phyloP scores from a whole-genome alignment of 2,888 invertebrate genomes.

The Pandemis heparana region DNA sequence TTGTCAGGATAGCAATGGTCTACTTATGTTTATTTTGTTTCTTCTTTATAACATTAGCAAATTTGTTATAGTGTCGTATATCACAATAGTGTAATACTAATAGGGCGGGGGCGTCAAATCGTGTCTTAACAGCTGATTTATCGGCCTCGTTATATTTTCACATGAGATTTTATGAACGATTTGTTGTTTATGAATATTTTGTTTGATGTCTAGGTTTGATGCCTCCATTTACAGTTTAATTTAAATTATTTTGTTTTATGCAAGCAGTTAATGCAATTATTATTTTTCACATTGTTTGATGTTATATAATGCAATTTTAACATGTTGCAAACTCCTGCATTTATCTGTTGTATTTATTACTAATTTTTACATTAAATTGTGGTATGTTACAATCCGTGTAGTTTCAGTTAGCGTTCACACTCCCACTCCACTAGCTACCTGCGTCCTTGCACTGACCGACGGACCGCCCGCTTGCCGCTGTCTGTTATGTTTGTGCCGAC shows the following conservation, averaged over 20 bases:
- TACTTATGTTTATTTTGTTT: constrained; percentile 84
- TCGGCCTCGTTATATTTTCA: constrained; percentile 81
- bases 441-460: constrained; percentile 43
- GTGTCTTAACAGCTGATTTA: constrained; percentile 72
- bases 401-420: constrained; percentile 81
- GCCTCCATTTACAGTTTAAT: constrained; percentile 84
- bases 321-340: constrained; percentile 88
- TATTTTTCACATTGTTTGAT: constrained; percentile 86
- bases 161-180: constrained; percentile 82
- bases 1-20: constrained; percentile 85
- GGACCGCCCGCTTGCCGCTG: constrained; percentile 15
- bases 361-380: constrained; percentile 91
- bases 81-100: constrained; percentile 84
- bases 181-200: constrained; percentile 82
- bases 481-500: constrained; percentile 13
- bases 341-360: constrained; percentile 89
- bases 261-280: constrained; percentile 85
- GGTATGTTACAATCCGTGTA: constrained; percentile 88
- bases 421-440: constrained; percentile 66
- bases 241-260: constrained; percentile 85
- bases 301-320: constrained; percentile 86
- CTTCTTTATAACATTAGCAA: constrained; percentile 82
- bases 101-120: constrained; percentile 86
- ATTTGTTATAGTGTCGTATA: constrained; percentile 85
- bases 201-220: constrained; percentile 84